Base-by-base conservation (phyloP, 2,797 vertebrate genomes). In the Psittacula echo region DNA sequence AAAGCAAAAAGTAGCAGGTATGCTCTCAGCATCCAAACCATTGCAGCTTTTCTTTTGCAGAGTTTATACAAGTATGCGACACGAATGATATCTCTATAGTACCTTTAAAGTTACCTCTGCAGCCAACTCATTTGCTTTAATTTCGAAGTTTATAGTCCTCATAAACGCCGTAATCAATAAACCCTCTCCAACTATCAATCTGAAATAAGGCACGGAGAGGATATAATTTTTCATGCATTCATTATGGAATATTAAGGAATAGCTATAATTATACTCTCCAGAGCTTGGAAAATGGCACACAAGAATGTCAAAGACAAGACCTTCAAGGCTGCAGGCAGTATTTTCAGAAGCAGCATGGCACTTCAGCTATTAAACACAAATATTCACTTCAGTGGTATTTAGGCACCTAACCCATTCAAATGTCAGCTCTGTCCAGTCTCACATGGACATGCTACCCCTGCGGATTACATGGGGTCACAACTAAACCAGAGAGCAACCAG, bases 131-230 rank as follows among this genome's bases (percentile, higher is more conserved):
- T 90, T 67, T 81, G 73, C 67, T 90, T 74, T 82, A 47, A 68
- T 94, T 79, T 73, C 61, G 56, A 62, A 77, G 15, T 86, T 85
- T 85, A 61, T 41, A 79, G 79, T 53, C 30, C 23, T 90, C 75
- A 93, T 65, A 82, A 95, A 89, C 51, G 26, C 21, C 37, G 30
- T 66, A 70, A 73, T 74, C 74, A 85, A 70, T 87, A 87, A 72
- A 78, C 8, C 4, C 5, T 1, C 45, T 74, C 37, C 56, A 85
- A 1, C 51, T 87, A 87, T 39, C 80, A 73, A 18, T 66, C 18
- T 41, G n/a, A 91, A 60, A 29, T 45, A 70, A 62, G 72, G 27
- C 18, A 77, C 20, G n/a, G 39, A 80, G 54, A 89, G 10, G 58
- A 86, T 14, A 83, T 23, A 1, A 42, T 64, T 87, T 93, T 79